Evolutionary conservation across 2,113 vertebrate genomes (phyloP), one percentile per base, ranked within the genome.

Genomic region (Chaenocephalus aceratus): DNA sequence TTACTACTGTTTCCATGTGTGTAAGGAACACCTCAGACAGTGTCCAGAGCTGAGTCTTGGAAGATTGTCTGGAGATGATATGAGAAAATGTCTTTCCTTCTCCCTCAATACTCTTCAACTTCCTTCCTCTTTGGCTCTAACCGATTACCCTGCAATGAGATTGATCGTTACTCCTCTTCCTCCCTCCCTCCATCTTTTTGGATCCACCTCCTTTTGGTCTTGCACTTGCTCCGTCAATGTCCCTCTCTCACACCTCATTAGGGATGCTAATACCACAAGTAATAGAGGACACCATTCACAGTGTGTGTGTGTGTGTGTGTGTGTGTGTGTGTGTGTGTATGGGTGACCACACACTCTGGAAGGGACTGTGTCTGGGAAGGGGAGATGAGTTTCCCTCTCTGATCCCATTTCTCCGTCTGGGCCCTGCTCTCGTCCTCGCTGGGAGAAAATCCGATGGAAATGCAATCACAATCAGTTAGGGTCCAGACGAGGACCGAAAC

Each of bases 401-500:
- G 88, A 91, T 92, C 91, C 87, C 88, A 90, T 91, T 90, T 91
- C 88, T 88, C 82, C 68, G 63, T 88, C 86, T 85, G 67, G 87
- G 73, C 74, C 65, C 70, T 58, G 86, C 87, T 72, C 77, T 88
- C 66, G 75, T 89, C 85, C 82, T 90, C n/a, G 60, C 82, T 13
- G 68, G 70, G 67, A 89, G 83, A 91, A 92, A 92, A 93, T 92
- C 90, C 76, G 77, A 93, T 91, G 86, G 89, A 92, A 93, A 94
- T 91, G 88, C 85, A 91, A 91, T 91, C 88, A 92, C 83, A 92
- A 92, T 94, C 91, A 91, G 93, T 94, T 92, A 92, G 89, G 80
- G 72, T 85, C 77, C 86, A 85, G 86, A 83, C 78, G 70, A 88
- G 86, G 79, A 91, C 15, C 69, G 77, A 86, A 71, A 60, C 70